phyloP scores from a whole-genome alignment of 2,113 vertebrate genomes.

The Mellivora capensis region DNA sequence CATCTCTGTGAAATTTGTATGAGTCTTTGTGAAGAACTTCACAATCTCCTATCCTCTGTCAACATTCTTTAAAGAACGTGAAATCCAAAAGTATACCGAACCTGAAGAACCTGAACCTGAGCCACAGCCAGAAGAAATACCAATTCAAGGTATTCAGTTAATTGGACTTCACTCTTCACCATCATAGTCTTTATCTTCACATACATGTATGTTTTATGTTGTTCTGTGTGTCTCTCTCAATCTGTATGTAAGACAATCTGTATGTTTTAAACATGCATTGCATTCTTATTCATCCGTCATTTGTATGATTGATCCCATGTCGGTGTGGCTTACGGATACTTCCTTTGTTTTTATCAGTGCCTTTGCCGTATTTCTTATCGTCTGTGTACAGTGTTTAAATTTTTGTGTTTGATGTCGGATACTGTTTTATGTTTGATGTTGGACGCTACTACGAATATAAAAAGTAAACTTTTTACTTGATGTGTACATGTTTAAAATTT shows the following conservation, averaged over 20 bases:
- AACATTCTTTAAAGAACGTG: conserved; percentile 85
- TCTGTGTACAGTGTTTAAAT: conserved; percentile 11
- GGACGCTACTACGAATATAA: neutral
- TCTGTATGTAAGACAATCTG: neutral
- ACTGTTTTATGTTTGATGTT: conserved; percentile 30
- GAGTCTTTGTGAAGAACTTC: conserved; percentile 57
- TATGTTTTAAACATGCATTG: conserved; percentile 39
- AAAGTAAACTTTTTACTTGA: neutral
- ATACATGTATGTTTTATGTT: conserved; percentile 5
- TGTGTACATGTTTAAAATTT: neutral
- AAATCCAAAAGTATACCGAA: conserved; percentile 76
- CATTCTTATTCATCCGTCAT: conserved; percentile 15
- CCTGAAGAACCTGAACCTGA: conserved; percentile 76
- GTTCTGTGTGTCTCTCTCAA: neutral
- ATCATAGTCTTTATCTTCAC: conserved; percentile 50
- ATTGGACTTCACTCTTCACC: neutral
- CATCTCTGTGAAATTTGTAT: neutral
- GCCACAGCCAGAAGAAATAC: conserved; percentile 78
- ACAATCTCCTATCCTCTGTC: conserved; percentile 72
- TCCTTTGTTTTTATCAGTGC: neutral
- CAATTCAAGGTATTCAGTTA: conserved; percentile 78
- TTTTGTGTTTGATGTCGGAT: conserved; percentile 48
- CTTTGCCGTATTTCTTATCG: neutral
- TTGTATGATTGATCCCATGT: neutral
- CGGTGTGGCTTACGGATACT: neutral